Evolutionary conservation across 1,140 invertebrate genomes (phyloP), one percentile per base, ranked within the genome.

Genomic region (Galendromus occidentalis): DNA sequence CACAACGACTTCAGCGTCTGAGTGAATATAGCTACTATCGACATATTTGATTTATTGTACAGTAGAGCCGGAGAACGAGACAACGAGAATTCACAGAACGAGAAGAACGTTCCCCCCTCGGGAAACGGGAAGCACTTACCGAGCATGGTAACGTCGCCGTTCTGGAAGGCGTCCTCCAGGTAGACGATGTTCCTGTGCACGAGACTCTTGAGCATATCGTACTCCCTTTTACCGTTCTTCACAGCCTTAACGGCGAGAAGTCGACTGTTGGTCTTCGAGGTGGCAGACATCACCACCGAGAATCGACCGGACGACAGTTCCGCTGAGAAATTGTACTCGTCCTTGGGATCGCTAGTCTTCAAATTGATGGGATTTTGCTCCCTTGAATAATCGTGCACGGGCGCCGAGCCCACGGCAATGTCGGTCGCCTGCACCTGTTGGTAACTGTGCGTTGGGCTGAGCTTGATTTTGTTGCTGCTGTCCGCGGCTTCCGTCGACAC

Each of bases 131-230:
- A 6, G 33, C n/a, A 9, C 51, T 59, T 9, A 59, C 51, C 69
- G 5, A 72, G 45, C 22, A 68, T 66, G 18, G 69, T 70, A 29
- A 70, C 42, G 65, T 73, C 70, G 2, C 45, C 66, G n/a, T 69
- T 68, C 7, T 71, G 66, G 67, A 71, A 75, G 29, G 73, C 74
- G 28, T 75, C 84, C 44, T 85, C 73, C 0, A 94, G 73, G 5
- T 81, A 78, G 0, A 85, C 85, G 74, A 97, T 84, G 71, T 86
- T 81, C 72, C 92, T 87, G 71, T 97, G 91, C 64, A 86, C 79
- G 17, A 95, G 75, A 0, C 83, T 82, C 67, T 84, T 80, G 9
- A 92, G 76, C 63, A 84, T 84, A 66, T 92, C 85, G 72, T 86
- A 90, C 76, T 97, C 91, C 2, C 67, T 65, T 7, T 82, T 78